These are phyloP conservation scores for Odontocolon sp. DNA, from an alignment of 2,888 invertebrate species.

Conservation along the genomic window DNA sequence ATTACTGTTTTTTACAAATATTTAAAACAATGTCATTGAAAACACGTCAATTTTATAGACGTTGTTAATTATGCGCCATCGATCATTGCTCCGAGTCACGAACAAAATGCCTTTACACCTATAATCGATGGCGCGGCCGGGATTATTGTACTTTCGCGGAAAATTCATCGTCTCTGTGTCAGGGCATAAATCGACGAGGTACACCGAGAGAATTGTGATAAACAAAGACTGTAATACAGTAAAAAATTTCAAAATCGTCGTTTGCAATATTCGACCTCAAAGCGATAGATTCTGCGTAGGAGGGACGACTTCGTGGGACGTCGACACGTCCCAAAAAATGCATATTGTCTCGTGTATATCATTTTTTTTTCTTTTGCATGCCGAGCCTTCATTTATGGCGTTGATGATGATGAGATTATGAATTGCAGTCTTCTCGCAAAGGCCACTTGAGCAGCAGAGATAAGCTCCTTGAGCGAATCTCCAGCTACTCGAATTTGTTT, in stretches of 20 bases:
- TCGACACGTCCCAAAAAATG: slow-evolving; percentile 47
- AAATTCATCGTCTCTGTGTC: background rate
- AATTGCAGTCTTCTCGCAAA: slow-evolving; percentile 78
- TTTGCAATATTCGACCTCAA: slow-evolving; percentile 14
- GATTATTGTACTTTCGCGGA: slow-evolving; percentile 37
- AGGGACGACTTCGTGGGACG: background rate
- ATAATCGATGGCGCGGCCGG: slow-evolving; percentile 8
- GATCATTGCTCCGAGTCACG: background rate
- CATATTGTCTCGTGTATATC: slow-evolving; percentile 59
- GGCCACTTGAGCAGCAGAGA: slow-evolving; percentile 72
- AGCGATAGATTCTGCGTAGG: slow-evolving; percentile 11
- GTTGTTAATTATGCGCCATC: slow-evolving; percentile 63
- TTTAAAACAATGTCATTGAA: slow-evolving; percentile 56
- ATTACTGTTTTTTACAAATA: slow-evolving; percentile 27
- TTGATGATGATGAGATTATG: slow-evolving; percentile 65
- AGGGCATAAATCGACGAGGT: slow-evolving; percentile 24
- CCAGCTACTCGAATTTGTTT: slow-evolving; percentile 31
- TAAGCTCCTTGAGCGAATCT: slow-evolving; percentile 38
- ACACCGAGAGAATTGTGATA: slow-evolving; percentile 18
- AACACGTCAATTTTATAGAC: slow-evolving; percentile 63
- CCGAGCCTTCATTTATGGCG: slow-evolving; percentile 41
- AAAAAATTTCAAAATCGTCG: slow-evolving; percentile 23
- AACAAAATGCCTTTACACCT: slow-evolving; percentile 14
- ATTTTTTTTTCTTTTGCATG: slow-evolving; percentile 31
- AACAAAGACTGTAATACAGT: slow-evolving; percentile 19